phyloP scores from a whole-genome alignment of 2,797 vertebrate species.

The Poliocrania exsul region DNA sequence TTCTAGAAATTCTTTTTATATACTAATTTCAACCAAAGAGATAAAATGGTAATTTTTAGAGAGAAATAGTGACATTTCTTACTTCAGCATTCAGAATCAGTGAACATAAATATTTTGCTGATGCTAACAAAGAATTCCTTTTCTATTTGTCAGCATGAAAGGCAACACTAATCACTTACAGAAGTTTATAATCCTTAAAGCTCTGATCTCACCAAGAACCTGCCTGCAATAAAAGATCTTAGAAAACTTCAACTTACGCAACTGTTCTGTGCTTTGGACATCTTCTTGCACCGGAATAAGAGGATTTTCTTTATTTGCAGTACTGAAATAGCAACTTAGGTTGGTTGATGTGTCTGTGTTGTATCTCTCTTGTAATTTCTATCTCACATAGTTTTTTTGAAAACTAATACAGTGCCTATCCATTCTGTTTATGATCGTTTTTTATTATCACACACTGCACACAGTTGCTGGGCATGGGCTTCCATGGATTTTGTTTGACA shows the following conservation, averaged over 20 bases:
- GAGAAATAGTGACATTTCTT: neutral
- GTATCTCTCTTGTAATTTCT: neutral
- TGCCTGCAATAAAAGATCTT: neutral
- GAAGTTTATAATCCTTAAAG: neutral
- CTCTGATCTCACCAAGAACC: neutral
- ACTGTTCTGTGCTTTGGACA: neutral
- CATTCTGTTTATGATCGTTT: neutral
- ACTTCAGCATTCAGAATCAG: neutral
- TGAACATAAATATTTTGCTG: neutral
- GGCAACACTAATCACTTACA: neutral
- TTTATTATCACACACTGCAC: neutral
- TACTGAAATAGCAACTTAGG: neutral
- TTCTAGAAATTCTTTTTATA: neutral
- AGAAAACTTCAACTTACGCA: neutral
- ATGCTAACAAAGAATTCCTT: neutral
- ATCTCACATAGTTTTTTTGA: neutral
- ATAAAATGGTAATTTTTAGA: neutral
- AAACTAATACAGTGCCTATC: neutral
- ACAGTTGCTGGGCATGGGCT: neutral
- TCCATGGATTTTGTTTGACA: neutral
- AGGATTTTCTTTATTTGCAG: neutral
- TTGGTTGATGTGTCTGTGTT: neutral
- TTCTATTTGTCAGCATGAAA: neutral
- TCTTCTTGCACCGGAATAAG: neutral
- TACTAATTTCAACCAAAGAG: neutral